Evolutionary conservation across 2,888 invertebrate genomes (phyloP), one percentile per base, ranked within the genome.

Genomic region (Nebria salina): DNA sequence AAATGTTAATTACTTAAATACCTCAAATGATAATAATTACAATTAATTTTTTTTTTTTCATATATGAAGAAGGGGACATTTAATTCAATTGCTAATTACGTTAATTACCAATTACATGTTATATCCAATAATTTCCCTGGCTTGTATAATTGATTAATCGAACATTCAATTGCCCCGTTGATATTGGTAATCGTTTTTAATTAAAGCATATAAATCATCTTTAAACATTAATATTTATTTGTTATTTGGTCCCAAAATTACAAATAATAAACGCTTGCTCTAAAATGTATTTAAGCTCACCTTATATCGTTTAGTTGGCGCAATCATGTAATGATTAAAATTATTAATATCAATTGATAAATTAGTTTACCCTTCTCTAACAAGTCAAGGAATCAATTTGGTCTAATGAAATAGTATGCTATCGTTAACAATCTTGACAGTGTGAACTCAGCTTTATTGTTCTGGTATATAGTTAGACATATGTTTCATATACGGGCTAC

Each of bases 81-180:
- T 75, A 75, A 64, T 41, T 75, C 65, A 75, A 41, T 75, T 54
- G 20, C 43, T 79, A 79, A 79, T 79, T 66, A 79, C 64, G 66
- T 25, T 75, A 79, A 79, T 79, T 79, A 79, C 6, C 75, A 74
- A 79, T 75, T 79, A 68, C 43, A 11, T 1, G 34, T 42, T 66
- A 68, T 66, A 74, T 74, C 75, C 65, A 79, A 20, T 75, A 65
- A 79, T 74, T 79, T 66, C 41, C 74, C 65, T 75, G 66, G 25
- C 68, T 79, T 43, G 15, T 79, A 42, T 66, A 79, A 79, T 79
- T 79, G 74, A 79, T 79, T 79, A 79, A 79, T 78, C 73, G 73
- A 78, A 73, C 65, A 34, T 65, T 65, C 64, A 78, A 78, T 73
- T 64, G 65, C 25, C 25, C n/a, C n/a, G 54, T 70, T 70, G 41